Conservation (phyloP, 2,797 vertebrate species). For the Arremon aurantiirostris region DNA sequence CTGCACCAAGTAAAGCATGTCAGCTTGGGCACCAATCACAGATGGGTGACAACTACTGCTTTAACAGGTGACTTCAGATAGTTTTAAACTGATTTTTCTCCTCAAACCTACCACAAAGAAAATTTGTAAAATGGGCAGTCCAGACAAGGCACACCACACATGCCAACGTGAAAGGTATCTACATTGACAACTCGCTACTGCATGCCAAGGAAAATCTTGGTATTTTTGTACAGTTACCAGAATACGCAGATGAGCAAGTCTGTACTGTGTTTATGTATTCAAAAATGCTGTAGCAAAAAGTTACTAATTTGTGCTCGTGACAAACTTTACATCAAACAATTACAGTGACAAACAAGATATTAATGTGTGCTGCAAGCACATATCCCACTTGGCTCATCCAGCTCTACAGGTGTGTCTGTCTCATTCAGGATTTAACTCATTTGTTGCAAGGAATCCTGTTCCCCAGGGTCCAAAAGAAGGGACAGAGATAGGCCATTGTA, state of each 20-base stretch:
- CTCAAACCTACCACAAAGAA: not conserved
- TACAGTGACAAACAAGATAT: not conserved
- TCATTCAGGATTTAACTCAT: not conserved
- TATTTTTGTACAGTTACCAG: not conserved
- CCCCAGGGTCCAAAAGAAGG: not conserved
- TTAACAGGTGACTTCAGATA: not conserved
- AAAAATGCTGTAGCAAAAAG: not conserved
- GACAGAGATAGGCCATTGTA: not conserved
- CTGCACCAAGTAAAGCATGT: not conserved
- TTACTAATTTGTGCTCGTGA: not conserved
- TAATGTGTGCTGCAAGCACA: fast-evolving
- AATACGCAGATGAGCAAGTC: not conserved
- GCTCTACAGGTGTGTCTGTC: not conserved
- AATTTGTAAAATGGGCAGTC: not conserved
- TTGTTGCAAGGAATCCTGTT: not conserved
- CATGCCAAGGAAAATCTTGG: not conserved
- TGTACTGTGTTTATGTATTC: fast-evolving
- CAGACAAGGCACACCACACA: not conserved
- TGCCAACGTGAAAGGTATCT: not conserved
- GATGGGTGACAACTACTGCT: not conserved
- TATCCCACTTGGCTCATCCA: not conserved
- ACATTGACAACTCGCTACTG: not conserved
- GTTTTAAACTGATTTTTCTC: not conserved
- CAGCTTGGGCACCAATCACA: not conserved
- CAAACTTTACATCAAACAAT: not conserved